Evolutionary conservation across 2,797 vertebrate genomes (phyloP).

Genomic region (Cephalopachus bancanus): DNA sequence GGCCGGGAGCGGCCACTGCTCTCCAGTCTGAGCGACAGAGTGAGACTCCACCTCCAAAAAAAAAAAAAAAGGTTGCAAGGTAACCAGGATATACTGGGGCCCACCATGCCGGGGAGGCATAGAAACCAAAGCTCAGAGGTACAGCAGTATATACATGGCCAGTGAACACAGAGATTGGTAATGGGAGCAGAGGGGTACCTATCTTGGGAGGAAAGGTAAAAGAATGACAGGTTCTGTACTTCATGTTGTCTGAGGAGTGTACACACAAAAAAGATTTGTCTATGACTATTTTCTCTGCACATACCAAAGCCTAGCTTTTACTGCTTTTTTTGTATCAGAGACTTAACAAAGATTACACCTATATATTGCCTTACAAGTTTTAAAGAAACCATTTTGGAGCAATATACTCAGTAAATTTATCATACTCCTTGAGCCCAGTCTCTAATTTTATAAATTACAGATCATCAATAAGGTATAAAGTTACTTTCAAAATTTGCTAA

Average conservation of each 20-base stretch:
- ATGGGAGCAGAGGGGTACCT: background rate
- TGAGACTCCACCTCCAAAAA: too few species aligned
- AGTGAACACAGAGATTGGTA: background rate
- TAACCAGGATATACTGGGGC: background rate
- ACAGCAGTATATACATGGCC: background rate
- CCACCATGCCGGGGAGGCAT: background rate
- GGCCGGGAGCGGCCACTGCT: too few species aligned
- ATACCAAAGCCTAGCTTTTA: background rate
- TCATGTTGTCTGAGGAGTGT: background rate
- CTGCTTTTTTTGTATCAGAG: background rate
- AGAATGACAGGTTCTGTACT: background rate
- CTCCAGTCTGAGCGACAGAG: too few species aligned
- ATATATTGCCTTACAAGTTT: background rate
- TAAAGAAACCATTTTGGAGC: background rate
- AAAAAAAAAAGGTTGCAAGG: background rate
- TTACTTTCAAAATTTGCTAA: background rate
- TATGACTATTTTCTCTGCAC: background rate
- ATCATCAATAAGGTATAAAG: background rate
- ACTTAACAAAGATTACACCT: background rate
- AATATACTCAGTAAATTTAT: background rate
- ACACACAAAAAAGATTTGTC: background rate
- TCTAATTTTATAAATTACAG: slow-evolving; percentile 24
- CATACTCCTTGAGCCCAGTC: background rate
- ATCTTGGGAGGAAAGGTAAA: background rate
- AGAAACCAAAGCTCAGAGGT: background rate